These are phyloP conservation scores for Cyrtorhinus lividipennis DNA, from an alignment of 1,140 invertebrate species.

Conservation along the genomic window DNA sequence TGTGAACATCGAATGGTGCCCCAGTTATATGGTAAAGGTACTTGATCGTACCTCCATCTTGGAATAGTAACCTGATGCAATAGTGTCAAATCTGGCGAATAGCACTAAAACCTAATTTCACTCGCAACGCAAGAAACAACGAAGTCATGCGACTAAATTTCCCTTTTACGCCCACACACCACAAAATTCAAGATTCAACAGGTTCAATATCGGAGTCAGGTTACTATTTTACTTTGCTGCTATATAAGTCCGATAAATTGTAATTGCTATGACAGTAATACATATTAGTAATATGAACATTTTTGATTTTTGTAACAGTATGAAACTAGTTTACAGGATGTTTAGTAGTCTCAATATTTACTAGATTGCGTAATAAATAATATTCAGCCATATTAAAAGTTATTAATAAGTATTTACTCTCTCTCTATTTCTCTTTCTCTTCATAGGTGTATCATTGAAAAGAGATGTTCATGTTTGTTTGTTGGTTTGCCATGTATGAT, in stretches of 20 bases:
- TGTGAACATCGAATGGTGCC: not conserved
- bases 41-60: not conserved
- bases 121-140: not conserved
- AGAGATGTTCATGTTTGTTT: constrained; percentile 23
- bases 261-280: constrained; percentile 23
- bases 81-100: not conserved
- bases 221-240: constrained; percentile 21
- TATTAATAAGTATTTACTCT: constrained; percentile 22
- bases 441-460: constrained; percentile 23
- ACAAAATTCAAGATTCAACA: not conserved
- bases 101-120: not conserved
- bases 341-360: constrained; percentile 25
- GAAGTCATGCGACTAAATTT: not conserved
- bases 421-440: constrained; percentile 19
- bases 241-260: constrained; percentile 20
- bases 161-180: not conserved
- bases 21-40: constrained; percentile 7
- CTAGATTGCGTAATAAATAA: constrained; percentile 20
- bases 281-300: constrained; percentile 24
- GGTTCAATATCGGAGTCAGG: constrained; percentile 16
- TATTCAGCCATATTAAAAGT: constrained; percentile 22
- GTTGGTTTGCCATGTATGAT: constrained; percentile 23
- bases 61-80: constrained; percentile 4
- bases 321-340: constrained; percentile 25
- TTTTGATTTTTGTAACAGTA: constrained; percentile 24